Percentiles rank a stretch among this genome's conserved stretches.
These are phyloP conservation scores for Halichoerus grypus DNA, from an alignment of 2,113 vertebrate genomes.

Conservation along the genomic window DNA sequence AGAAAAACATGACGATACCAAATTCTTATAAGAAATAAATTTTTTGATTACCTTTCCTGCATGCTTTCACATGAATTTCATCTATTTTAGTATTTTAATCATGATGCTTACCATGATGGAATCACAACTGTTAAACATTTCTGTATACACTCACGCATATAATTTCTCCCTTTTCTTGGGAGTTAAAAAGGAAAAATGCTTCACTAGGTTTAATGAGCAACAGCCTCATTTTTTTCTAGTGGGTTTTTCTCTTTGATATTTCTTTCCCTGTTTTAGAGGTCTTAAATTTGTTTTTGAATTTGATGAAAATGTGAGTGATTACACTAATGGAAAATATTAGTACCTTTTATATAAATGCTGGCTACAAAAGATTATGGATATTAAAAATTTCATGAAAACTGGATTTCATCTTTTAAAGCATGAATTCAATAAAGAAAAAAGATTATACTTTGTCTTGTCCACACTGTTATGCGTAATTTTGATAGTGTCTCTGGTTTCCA, in stretches of 20 bases:
- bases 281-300: conserved; percentile 35
- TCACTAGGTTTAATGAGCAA: neutral
- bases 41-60: neutral
- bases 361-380: neutral
- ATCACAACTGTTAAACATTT: neutral
- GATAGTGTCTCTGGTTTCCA: neutral
- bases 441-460: neutral
- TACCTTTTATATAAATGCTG: conserved; percentile 1
- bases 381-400: neutral
- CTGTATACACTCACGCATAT: neutral
- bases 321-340: neutral
- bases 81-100: conserved; percentile 26
- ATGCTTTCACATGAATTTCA: neutral
- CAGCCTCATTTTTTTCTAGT: neutral
- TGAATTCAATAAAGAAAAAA: conserved; percentile 3
- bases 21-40: neutral
- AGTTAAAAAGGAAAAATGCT: neutral
- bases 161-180: neutral
- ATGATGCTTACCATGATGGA: neutral
- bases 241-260: neutral
- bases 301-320: neutral
- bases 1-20: neutral
- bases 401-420: conserved; percentile 41
- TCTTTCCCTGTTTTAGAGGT: neutral
- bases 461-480: neutral